These are phyloP conservation scores for Epistrophella euchroma DNA, from an alignment of 2,888 invertebrate species.

Conservation along the genomic window DNA sequence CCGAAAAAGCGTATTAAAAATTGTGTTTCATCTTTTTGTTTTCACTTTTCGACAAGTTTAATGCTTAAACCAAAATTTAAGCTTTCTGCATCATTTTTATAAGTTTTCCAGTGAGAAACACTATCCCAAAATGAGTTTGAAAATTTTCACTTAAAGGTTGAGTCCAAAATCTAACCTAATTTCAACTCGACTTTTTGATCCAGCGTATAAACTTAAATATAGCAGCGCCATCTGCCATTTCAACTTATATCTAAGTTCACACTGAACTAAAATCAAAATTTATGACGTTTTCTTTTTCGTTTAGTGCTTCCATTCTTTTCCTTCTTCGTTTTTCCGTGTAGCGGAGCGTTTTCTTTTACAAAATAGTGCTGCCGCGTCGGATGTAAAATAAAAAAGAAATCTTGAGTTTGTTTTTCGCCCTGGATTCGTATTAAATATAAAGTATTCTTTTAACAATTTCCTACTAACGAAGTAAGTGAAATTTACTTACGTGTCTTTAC, in stretches of 20 bases:
- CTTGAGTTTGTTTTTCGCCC: slow-evolving; percentile 68
- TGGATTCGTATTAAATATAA: slow-evolving; percentile 66
- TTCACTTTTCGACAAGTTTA: too few relatives aligned
- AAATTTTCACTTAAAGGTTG: too few relatives aligned
- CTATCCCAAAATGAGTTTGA: too few relatives aligned
- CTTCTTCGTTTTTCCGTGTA: slow-evolving; percentile 57
- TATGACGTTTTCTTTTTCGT: slow-evolving; percentile 55
- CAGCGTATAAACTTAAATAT: too few relatives aligned
- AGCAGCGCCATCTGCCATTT: neutral
- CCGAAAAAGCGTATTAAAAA: too few relatives aligned
- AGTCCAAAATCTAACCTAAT: too few relatives aligned
- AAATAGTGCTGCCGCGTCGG: slow-evolving; percentile 74
- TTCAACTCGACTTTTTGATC: too few relatives aligned
- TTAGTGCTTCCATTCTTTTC: slow-evolving; percentile 38
- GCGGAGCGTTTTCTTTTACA: slow-evolving; percentile 61
- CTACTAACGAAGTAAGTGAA: slow-evolving; percentile 42
- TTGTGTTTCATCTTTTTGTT: too few relatives aligned
- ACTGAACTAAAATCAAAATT: slow-evolving; percentile 37
- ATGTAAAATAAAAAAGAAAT: slow-evolving; percentile 64
- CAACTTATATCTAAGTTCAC: neutral
- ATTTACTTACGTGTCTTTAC: slow-evolving; percentile 4
- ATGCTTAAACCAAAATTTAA: too few relatives aligned
- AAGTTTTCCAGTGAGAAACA: too few relatives aligned
- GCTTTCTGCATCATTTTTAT: too few relatives aligned
- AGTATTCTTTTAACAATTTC: slow-evolving; percentile 66